Conservation (phyloP, 2,888 invertebrate genomes). For the Hypena proboscidalis region DNA sequence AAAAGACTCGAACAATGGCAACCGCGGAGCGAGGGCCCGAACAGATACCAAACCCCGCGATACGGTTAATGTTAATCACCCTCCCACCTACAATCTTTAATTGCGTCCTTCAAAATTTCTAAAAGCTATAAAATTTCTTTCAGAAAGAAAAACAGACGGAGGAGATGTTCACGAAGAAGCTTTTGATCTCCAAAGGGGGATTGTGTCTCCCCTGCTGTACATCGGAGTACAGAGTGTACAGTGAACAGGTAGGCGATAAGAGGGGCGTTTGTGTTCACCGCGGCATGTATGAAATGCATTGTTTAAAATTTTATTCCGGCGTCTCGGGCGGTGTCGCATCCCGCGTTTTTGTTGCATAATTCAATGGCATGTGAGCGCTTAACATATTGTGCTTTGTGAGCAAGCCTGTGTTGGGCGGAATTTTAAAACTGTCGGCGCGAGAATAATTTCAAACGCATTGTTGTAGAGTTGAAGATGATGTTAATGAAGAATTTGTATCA, state of each 20-base stretch:
- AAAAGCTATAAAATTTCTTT: conserved; percentile 25
- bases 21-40: conserved; percentile 37
- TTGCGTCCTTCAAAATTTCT: conserved; percentile 29
- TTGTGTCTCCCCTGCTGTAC: conserved; percentile 43
- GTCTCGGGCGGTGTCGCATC: conserved; percentile 49
- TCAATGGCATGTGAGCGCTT: conserved; percentile 58
- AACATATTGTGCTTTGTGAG: conserved; percentile 56
- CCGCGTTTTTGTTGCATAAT: conserved; percentile 62
- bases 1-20: conserved; percentile 48
- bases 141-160: conserved; percentile 21
- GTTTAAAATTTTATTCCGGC: conserved; percentile 60
- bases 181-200: conserved; percentile 55
- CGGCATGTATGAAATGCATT: conserved; percentile 52
- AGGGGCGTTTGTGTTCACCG: conserved; percentile 29
- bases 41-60: conserved; percentile 34
- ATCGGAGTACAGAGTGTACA: conserved; percentile 20
- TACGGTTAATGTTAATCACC: conserved; percentile 36
- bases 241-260: conserved; percentile 40
- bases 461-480: conserved; percentile 35
- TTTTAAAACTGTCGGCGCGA: conserved; percentile 50
- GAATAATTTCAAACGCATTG: conserved; percentile 38
- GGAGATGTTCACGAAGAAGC: conserved; percentile 40
- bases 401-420: conserved; percentile 47
- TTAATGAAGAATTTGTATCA: conserved; percentile 36
- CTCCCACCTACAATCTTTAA: conserved; percentile 35